Evolutionary conservation across 1,140 invertebrate genomes (phyloP).

Genomic region (Acyrthosiphon pisum): DNA sequence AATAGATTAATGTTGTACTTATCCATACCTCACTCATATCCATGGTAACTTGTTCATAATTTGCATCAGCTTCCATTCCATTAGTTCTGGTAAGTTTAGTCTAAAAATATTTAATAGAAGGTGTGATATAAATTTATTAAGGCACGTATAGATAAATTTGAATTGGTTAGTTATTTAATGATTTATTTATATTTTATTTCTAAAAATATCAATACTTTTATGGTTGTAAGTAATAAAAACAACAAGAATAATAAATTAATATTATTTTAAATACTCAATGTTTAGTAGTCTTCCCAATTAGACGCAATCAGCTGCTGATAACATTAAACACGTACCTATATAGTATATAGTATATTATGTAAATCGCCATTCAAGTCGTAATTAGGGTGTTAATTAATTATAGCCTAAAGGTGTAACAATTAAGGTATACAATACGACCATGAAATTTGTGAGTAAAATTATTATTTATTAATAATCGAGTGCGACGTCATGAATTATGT

Average conservation of each 20-base stretch:
- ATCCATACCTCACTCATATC: conserved; percentile 59
- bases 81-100: conserved; percentile 40
- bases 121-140: not conserved
- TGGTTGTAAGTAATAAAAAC: not conserved
- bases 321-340: conserved; percentile 4
- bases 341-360: not conserved
- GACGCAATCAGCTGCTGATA: not conserved
- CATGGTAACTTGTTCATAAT: conserved; percentile 59
- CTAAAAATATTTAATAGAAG: conserved; percentile 38
- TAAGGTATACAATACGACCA: not conserved
- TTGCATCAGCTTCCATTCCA: conserved; percentile 57
- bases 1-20: conserved; percentile 28
- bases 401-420: not conserved
- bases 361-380: not conserved
- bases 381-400: not conserved
- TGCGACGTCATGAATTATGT: not conserved
- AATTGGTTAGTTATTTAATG: not conserved
- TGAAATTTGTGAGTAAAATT: not conserved
- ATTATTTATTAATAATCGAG: not conserved
- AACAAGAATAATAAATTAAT: not conserved
- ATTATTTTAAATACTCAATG: not conserved
- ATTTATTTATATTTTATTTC: not conserved
- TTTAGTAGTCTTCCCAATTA: not conserved
- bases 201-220: not conserved
- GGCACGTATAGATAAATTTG: not conserved